A percentile compares a stretch with the other conserved stretches of the same genome.
Evolutionary conservation across 2,888 invertebrate genomes (phyloP).

Genomic region (Callosobruchus maculatus): DNA sequence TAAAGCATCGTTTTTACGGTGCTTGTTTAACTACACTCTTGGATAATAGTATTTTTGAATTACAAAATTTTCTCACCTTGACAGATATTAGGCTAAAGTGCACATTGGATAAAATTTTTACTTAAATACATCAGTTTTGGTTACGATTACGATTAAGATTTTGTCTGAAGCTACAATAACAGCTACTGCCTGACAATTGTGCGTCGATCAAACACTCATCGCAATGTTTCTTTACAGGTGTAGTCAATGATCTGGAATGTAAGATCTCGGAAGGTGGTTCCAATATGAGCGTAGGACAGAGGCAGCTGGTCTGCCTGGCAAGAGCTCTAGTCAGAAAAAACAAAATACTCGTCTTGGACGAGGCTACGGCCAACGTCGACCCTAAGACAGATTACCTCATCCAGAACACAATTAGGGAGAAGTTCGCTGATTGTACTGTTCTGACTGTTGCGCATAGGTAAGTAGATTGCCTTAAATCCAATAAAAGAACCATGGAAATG

Average conservation of each 20-base stretch:
- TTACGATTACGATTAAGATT: too few relatives aligned
- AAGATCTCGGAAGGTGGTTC: conserved; percentile 66
- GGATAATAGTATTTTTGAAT: too few relatives aligned
- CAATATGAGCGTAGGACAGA: conserved; percentile 50
- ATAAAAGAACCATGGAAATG: too few relatives aligned
- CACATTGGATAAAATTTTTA: too few relatives aligned
- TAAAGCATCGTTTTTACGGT: too few relatives aligned
- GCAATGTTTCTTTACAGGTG: conserved; percentile 36
- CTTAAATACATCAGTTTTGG: too few relatives aligned
- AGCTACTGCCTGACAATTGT: too few relatives aligned
- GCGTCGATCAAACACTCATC: not conserved
- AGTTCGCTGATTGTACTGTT: conserved; percentile 74
- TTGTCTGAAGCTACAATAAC: too few relatives aligned
- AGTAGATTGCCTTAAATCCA: too few relatives aligned
- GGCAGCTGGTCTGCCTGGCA: conserved; percentile 68
- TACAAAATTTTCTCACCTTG: too few relatives aligned
- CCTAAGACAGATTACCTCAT: conserved; percentile 73
- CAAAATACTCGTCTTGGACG: conserved; percentile 50
- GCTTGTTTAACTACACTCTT: too few relatives aligned
- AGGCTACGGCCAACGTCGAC: conserved; percentile 80
- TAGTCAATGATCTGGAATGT: conserved; percentile 61
- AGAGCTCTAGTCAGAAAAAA: conserved; percentile 54
- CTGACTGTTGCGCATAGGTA: conserved; percentile 72
- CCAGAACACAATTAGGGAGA: conserved; percentile 69
- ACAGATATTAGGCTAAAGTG: too few relatives aligned